Evolutionary conservation across 2,113 vertebrate genomes (phyloP).

Genomic region (Tretioscincus oriximinensis): DNA sequence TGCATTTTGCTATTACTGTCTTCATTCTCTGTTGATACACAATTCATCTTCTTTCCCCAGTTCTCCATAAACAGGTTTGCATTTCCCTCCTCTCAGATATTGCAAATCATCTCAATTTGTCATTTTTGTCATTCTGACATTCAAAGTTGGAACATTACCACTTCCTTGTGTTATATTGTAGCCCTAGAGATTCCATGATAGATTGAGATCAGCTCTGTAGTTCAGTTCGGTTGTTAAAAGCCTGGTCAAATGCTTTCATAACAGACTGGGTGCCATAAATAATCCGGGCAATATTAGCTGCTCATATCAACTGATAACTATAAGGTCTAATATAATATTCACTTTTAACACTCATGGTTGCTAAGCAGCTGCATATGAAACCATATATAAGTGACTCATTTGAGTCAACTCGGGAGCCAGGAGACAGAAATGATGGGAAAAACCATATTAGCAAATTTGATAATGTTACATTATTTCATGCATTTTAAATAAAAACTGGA

Average conservation of each 20-base stretch:
- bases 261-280: conserved; percentile 32
- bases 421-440: background rate
- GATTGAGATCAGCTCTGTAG: conserved; percentile 1
- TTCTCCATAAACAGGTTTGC: background rate
- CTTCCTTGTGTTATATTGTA: background rate
- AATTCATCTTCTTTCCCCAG: conserved; percentile 30
- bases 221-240: accelerated
- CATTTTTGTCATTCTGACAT: conserved; percentile 45
- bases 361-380: accelerated
- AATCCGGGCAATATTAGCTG: conserved; percentile 10
- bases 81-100: conserved; percentile 4
- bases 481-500: background rate
- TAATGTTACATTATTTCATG: background rate
- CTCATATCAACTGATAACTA: conserved; percentile 15
- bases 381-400: background rate
- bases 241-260: conserved; percentile 4
- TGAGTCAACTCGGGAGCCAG: background rate
- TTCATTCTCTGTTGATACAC: conserved; percentile 18
- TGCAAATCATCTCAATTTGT: conserved; percentile 44
- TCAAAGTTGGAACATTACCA: background rate
- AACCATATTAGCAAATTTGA: background rate
- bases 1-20: conserved; percentile 46
- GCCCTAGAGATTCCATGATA: conserved; percentile 28
- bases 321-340: background rate
- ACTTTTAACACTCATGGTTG: background rate